Conservation (phyloP, 1,140 invertebrate species). For the Eumeta japonica region DNA sequence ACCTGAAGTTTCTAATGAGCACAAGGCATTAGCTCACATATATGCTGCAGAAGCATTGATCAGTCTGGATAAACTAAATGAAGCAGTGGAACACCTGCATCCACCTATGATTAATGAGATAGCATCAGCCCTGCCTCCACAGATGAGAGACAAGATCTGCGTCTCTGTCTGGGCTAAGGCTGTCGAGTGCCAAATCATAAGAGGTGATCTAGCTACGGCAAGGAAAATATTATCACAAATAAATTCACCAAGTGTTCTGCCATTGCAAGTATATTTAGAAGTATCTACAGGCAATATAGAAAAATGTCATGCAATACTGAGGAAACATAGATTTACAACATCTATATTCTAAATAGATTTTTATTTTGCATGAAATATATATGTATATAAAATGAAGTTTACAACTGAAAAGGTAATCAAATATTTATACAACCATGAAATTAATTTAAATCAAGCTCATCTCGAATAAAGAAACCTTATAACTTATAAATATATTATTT, state of each 20-base stretch:
- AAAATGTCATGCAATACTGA: slow-evolving; percentile 46
- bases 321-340: slow-evolving; percentile 40
- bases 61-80: slow-evolving; percentile 75
- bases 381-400: no score
- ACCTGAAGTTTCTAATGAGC: slow-evolving; percentile 36
- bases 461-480: no score
- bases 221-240: slow-evolving; percentile 49
- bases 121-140: slow-evolving; percentile 39
- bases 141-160: slow-evolving; percentile 43
- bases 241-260: slow-evolving; percentile 45
- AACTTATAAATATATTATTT: no score
- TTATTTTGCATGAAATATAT: no score
- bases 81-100: slow-evolving; percentile 83
- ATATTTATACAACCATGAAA: no score
- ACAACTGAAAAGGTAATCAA: no score
- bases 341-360: no score
- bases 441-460: no score
- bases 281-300: slow-evolving; percentile 53
- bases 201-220: slow-evolving; percentile 45
- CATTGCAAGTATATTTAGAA: slow-evolving; percentile 55
- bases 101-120: slow-evolving; percentile 67
- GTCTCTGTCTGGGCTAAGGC: slow-evolving; percentile 52
- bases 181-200: slow-evolving; percentile 46
- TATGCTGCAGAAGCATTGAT: slow-evolving; percentile 90
- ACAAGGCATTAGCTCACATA: slow-evolving; percentile 79